Evolutionary conservation across 2,888 invertebrate species (phyloP).

Genomic region (Agrochola lychnidis): DNA sequence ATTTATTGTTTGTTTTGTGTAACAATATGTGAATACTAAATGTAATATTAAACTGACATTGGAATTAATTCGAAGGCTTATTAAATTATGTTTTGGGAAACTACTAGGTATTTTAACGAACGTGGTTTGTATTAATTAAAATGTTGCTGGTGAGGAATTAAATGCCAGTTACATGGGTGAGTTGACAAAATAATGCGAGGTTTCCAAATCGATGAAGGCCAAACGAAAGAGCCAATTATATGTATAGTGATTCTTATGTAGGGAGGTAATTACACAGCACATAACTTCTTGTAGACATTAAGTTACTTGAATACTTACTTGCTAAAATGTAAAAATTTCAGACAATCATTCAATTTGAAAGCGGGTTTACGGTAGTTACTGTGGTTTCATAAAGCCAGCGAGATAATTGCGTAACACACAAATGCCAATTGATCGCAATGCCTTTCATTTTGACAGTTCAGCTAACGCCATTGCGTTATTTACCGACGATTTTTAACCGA

Average conservation of each 20-base stretch:
- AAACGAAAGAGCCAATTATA: slow-evolving; percentile 32
- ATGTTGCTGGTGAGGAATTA: slow-evolving; percentile 27
- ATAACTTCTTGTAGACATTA: slow-evolving; percentile 8
- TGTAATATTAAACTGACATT: slow-evolving; percentile 44
- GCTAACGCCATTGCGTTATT: no score
- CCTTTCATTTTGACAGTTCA: no score
- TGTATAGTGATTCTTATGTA: slow-evolving; percentile 30
- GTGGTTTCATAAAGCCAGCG: not conserved
- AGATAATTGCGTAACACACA: no score
- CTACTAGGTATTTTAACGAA: slow-evolving; percentile 44
- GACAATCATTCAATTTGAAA: slow-evolving; percentile 19
- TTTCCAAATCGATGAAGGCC: slow-evolving; percentile 54
- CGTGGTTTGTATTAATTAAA: slow-evolving; percentile 33
- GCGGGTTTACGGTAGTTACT: not conserved
- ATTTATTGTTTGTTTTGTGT: slow-evolving; percentile 10
- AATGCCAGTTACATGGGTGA: slow-evolving; percentile 33
- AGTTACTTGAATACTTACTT: not conserved
- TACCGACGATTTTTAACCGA: no score
- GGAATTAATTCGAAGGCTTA: slow-evolving; percentile 47
- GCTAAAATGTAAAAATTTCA: slow-evolving; percentile 14
- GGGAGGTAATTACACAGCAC: slow-evolving; percentile 16
- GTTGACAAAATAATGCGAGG: slow-evolving; percentile 35
- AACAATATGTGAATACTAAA: slow-evolving; percentile 15
- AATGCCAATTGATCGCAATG: no score
- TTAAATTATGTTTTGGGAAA: slow-evolving; percentile 27